A percentile compares a stretch with the other conserved stretches of the same genome.
phyloP scores from a whole-genome alignment of 2,113 vertebrate species.

The Lagopus leucura region DNA sequence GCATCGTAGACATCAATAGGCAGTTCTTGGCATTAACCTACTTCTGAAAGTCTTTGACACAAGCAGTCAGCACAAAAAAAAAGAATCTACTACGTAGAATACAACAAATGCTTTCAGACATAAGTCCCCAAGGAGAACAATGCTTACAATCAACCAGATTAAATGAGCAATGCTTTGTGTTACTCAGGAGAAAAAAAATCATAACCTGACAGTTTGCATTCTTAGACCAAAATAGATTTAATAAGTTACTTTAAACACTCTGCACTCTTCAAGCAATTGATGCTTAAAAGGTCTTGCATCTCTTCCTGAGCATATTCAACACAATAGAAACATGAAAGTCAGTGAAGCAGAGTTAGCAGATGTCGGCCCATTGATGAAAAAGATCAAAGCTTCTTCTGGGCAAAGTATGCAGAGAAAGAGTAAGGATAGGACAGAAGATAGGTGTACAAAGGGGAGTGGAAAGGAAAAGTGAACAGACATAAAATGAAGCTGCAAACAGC shows the following conservation, averaged over 20 bases:
- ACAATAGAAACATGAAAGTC: not conserved
- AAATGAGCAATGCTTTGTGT: not conserved
- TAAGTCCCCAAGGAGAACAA: not conserved
- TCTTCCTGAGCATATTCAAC: conserved; percentile 5
- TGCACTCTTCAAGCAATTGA: not conserved
- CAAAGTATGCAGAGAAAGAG: conserved; percentile 6
- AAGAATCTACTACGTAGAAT: not conserved
- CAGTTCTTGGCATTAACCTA: not conserved
- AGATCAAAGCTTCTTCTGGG: conserved; percentile 19
- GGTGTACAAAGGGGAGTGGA: not conserved
- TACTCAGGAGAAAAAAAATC: not conserved
- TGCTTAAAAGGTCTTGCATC: conserved; percentile 8
- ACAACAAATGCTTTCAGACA: not conserved
- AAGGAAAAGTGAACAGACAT: not conserved
- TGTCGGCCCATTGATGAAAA: conserved; percentile 1
- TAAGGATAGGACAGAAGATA: not conserved
- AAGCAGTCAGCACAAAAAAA: not conserved
- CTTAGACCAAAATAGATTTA: not conserved
- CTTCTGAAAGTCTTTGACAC: not conserved
- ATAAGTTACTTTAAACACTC: not conserved
- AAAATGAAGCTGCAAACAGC: conserved; percentile 16
- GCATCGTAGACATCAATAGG: not conserved
- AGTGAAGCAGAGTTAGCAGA: not conserved
- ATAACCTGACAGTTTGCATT: not conserved
- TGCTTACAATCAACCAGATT: not conserved